Evolutionary conservation across 2,113 vertebrate genomes (phyloP), one percentile per base, ranked within the genome.

Genomic region (Oncorhynchus kisutch): DNA sequence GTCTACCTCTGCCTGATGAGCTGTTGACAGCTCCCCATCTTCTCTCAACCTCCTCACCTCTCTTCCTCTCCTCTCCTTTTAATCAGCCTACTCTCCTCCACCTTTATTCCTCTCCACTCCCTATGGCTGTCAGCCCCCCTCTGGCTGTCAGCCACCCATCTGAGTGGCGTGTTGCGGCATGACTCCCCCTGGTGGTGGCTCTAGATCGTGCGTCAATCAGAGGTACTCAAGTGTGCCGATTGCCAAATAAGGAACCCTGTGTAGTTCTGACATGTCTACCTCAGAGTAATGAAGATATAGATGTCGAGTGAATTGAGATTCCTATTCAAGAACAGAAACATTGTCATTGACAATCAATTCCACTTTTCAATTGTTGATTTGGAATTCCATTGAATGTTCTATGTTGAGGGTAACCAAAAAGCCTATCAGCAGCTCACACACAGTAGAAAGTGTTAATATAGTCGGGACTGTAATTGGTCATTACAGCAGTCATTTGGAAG

Each of bases 111-210:
- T 62, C 59, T 62, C 59, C 8, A 5, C 2, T 62, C 59, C 7
- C n/a, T 62, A 22, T 22, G 39, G 39, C 39, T 39, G 14, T 51
- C 11, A 51, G 49, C 11, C 13, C 2, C 2, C 7, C n/a, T 62
- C 8, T 22, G 8, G 8, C 39, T 39, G 14, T 51, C 11, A 51
- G 49, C 12, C 13, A n/a, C 59, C n/a, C 59, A 22, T 24, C n/a
- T 62, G 20, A 22, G 59, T 62, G 59, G n/a, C 9, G n/a, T 62
- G 59, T 5, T n/a, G n/a, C 22, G 9, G 5, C n/a, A 62, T 62
- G 18, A 62, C 59, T 62, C n/a, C 59, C n/a, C 59, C 88, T 88
- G 64, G 78, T 84, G 90, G 86, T 2, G 20, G n/a, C n/a, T 62
- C 20, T 16, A 16, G 51, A 54, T 16, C 51, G 4, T 5, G 1